Evolutionary conservation across 2,888 invertebrate genomes (phyloP), one percentile per base, ranked within the genome.

Genomic region (Brachypalpus laphriformis): DNA sequence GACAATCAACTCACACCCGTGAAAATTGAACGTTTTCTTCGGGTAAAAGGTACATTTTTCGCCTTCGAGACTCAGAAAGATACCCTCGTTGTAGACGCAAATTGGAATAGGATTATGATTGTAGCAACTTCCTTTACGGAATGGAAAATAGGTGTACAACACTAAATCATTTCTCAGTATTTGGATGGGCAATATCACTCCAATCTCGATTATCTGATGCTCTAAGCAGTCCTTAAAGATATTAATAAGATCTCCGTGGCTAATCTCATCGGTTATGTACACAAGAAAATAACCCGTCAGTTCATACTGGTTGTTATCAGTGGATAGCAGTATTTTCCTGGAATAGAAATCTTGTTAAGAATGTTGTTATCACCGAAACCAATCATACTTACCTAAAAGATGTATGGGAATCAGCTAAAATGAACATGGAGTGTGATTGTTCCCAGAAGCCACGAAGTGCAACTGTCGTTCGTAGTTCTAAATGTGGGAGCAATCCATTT

Each of bases 111-210:
- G 54, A 4, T 40, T 25, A 25, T 25, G 20, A 6, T 54, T 7
- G 28, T 54, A 54, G 18, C 51, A 68, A 3, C 22, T 7, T 11
- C 7, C 1, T 3, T 3, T 0, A n/a, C n/a, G 14, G 20, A 54
- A 68, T 16, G 68, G 68, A 22, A 18, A 54, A 40, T 54, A 68
- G 5, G 68, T 68, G 18, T n/a, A 54, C n/a, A 11, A 28, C 6
- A 9, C 2, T n/a, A 8, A 2, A 9, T 40, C 54, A 7, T 16
- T 42, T 6, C 16, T 9, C 34, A 34, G 9, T 3, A 6, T n/a
- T 0, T 0, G n/a, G 1, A 28, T 6, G 2, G 37, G 6, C 0
- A 18, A 4, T 8, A 68, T 34, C 14, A 40, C 14, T 3, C 6
- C 40, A 3, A 68, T n/a, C 25, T 68, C 9, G 18, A 49, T 28